A percentile compares a stretch with the other conserved stretches of the same genome.
Evolutionary conservation across 2,113 vertebrate genomes (phyloP).

Genomic region (Barnardius zonarius): DNA sequence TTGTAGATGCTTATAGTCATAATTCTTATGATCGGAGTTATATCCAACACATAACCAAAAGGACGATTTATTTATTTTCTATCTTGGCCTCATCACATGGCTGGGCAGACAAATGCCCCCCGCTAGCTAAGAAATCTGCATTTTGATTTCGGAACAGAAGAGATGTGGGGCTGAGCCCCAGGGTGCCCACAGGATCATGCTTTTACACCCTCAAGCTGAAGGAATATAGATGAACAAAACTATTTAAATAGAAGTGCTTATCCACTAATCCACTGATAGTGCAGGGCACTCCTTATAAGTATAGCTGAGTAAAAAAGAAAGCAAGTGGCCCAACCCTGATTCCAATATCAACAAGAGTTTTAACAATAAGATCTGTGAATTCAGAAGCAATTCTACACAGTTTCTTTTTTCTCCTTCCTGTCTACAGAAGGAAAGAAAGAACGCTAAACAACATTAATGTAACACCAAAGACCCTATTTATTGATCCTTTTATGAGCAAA

Average conservation of each 20-base stretch:
- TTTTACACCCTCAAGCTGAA: neutral
- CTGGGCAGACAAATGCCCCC: neutral
- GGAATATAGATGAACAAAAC: neutral
- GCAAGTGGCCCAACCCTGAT: neutral
- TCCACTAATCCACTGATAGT: neutral
- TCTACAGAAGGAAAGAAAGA: neutral
- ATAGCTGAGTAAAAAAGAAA: neutral
- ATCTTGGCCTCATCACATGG: rapidly evolving
- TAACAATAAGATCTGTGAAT: neutral
- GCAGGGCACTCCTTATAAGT: neutral
- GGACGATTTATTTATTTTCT: neutral
- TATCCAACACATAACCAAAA: neutral
- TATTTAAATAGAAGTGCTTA: neutral
- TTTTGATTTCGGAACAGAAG: neutral
- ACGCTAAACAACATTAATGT: neutral
- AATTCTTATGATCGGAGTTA: neutral
- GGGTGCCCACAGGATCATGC: neutral
- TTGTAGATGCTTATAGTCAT: neutral
- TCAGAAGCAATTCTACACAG: neutral
- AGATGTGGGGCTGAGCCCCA: neutral
- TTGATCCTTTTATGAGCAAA: neutral
- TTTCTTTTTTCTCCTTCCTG: neutral
- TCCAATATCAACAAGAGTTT: neutral
- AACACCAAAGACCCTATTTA: neutral
- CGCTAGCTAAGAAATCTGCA: neutral